These are phyloP conservation scores for Caenorhabditis zanzibari DNA, from an alignment of 2,888 invertebrate species.

Conservation along the genomic window DNA sequence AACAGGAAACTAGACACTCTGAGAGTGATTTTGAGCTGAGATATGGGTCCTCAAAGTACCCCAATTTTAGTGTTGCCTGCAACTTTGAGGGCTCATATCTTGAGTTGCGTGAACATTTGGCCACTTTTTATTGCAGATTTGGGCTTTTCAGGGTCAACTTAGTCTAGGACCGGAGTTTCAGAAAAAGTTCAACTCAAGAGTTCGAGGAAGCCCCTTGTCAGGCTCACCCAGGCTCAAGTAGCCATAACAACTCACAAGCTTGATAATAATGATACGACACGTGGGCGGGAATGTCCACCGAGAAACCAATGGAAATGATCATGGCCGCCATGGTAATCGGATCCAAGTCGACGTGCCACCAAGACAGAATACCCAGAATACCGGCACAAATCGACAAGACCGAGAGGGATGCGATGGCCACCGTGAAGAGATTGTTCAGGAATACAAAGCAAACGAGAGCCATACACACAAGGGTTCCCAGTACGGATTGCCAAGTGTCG, in stretches of 20 bases:
- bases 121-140: too few species aligned
- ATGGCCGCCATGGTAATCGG: slow-evolving; percentile 80
- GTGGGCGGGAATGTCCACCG: slow-evolving; percentile 81
- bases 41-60: too few species aligned
- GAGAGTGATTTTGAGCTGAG: too few species aligned
- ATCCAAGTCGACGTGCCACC: slow-evolving; percentile 76
- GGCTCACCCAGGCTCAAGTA: too few species aligned
- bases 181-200: too few species aligned
- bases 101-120: too few species aligned
- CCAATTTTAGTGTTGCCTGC: too few species aligned
- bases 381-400: slow-evolving; percentile 71
- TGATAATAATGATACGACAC: slow-evolving; percentile 79
- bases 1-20: too few species aligned
- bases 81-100: too few species aligned
- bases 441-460: slow-evolving; percentile 78
- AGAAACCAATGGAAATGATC: slow-evolving; percentile 80
- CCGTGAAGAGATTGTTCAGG: slow-evolving; percentile 77
- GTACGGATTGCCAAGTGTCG: slow-evolving; percentile 80
- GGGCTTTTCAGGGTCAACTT: too few species aligned
- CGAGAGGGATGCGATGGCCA: slow-evolving; percentile 71
- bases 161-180: too few species aligned
- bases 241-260: slow-evolving; percentile 71
- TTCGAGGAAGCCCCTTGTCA: too few species aligned
- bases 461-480: slow-evolving; percentile 79
- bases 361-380: slow-evolving; percentile 77